Evolutionary conservation across 2,888 invertebrate genomes (phyloP), one percentile per base, ranked within the genome.

Genomic region (Cephonodes hylas): DNA sequence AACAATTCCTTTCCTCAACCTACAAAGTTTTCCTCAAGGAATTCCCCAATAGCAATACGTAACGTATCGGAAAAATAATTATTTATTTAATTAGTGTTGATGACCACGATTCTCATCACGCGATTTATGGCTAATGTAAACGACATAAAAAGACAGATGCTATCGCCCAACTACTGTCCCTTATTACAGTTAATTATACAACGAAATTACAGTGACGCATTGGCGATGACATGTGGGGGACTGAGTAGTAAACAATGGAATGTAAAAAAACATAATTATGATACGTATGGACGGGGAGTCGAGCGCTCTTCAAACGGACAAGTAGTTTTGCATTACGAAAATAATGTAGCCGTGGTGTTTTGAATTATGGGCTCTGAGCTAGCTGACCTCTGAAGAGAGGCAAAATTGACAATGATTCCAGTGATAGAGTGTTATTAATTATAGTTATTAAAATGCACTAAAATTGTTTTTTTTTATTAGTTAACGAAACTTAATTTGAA

Each of bases 151-250:
- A 82, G 81, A 76, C 75, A 75, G 85, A 84, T 86, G 73, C 45
- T 84, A 86, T 85, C 85, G 68, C 60, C 42, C 58, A 74, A 73
- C 74, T 81, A 83, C 79, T 84, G 84, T 80, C 81, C 83, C 82
- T 77, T 80, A 88, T 84, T 84, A 86, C 79, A 73, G 70, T 76
- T 84, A 82, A 83, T 84, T 83, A 85, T 75, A 72, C 53, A 69
- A 76, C 69, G 72, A 73, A 80, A 75, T 79, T 72, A 74, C 71
- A 74, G 70, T 69, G 65, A 67, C 73, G 71, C 53, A 27, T 20
- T 25, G 42, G 7, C 53, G 42, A 68, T 72, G 76, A 72, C 74
- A 73, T 72, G 77, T 68, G 63, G 69, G 72, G 74, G 69, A 66
- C 71, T 64, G 67, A 74, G 65, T 72, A 74, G 62, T 65, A 67